Percentiles rank a stretch among this genome's conserved stretches.
Conservation (phyloP, 2,113 vertebrate genomes). For the Seriola rivoliana region DNA sequence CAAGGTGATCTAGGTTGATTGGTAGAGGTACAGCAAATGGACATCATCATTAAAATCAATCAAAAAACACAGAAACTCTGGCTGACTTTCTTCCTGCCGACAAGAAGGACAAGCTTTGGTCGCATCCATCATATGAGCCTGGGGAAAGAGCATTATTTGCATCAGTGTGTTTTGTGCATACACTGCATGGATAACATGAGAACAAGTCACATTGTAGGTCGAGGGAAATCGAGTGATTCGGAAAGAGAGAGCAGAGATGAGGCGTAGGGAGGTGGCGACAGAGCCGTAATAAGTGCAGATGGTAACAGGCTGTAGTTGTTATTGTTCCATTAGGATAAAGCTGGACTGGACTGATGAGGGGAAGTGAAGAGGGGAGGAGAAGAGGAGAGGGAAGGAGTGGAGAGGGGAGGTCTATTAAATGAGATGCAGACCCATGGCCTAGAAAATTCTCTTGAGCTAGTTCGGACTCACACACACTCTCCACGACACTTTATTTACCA, state of each 20-base stretch:
- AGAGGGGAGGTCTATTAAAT: conserved; percentile 64
- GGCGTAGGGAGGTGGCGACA: conserved; percentile 24
- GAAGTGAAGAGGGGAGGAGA: not conserved
- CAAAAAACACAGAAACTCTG: not conserved
- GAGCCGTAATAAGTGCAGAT: conserved; percentile 75
- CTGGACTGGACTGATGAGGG: conserved; percentile 51
- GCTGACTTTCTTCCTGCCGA: not conserved
- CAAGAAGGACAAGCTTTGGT: not conserved
- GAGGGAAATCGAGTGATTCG: conserved; percentile 5
- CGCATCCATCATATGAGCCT: conserved; percentile 38
- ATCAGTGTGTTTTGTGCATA: conserved; percentile 12
- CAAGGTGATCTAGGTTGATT: not conserved
- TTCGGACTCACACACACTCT: conserved; percentile 31
- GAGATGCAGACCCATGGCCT: conserved; percentile 60
- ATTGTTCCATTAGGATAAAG: conserved; percentile 78
- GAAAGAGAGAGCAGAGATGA: conserved; percentile 23
- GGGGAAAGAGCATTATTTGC: conserved; percentile 21
- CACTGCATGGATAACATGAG: conserved; percentile 28
- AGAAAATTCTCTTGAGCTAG: conserved; percentile 47
- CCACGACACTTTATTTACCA: conserved; percentile 73
- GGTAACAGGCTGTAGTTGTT: conserved; percentile 74
- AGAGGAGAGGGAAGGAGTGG: conserved; percentile 16
- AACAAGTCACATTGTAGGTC: conserved; percentile 5
- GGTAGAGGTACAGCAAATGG: not conserved
- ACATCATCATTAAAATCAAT: not conserved